Evolutionary conservation across 2,888 invertebrate species (phyloP).

Genomic region (Nemurella pictetii): DNA sequence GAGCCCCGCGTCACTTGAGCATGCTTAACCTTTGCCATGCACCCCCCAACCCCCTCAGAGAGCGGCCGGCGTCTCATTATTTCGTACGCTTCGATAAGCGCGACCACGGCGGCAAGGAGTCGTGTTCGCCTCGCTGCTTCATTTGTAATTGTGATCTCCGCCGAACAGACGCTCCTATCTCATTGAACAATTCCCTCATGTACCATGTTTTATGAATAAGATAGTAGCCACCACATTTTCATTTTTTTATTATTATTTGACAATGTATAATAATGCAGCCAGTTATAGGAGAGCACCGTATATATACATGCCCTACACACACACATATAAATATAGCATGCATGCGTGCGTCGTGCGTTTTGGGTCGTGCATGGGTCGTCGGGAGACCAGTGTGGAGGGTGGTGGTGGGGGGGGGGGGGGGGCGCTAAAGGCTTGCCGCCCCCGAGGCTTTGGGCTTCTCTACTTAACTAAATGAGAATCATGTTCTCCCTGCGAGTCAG

Average conservation of each 20-base stretch:
- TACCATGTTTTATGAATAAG: conserved; percentile 28
- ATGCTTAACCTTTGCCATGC: no score
- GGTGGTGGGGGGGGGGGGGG: not conserved
- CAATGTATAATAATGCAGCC: conserved; percentile 9
- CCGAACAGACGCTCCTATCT: conserved; percentile 17
- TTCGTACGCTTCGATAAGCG: not conserved
- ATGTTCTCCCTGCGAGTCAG: conserved; percentile 34
- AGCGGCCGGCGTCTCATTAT: not conserved
- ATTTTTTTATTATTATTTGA: conserved; percentile 30
- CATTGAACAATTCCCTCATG: conserved; percentile 23
- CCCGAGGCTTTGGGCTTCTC: conserved; percentile 28
- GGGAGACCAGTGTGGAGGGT: not conserved
- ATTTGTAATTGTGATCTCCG: conserved; percentile 18
- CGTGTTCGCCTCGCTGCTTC: not conserved
- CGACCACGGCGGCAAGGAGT: not conserved
- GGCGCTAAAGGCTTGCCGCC: not conserved
- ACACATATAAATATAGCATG: not conserved
- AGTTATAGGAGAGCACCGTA: not conserved
- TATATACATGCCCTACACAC: not conserved
- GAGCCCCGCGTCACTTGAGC: no score
- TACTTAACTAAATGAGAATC: conserved; percentile 39
- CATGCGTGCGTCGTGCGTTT: not conserved
- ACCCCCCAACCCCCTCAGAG: no score
- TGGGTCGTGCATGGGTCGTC: not conserved
- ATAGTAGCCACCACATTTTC: conserved; percentile 29